phyloP scores from a whole-genome alignment of 2,113 vertebrate genomes.

The Danio rerio region DNA sequence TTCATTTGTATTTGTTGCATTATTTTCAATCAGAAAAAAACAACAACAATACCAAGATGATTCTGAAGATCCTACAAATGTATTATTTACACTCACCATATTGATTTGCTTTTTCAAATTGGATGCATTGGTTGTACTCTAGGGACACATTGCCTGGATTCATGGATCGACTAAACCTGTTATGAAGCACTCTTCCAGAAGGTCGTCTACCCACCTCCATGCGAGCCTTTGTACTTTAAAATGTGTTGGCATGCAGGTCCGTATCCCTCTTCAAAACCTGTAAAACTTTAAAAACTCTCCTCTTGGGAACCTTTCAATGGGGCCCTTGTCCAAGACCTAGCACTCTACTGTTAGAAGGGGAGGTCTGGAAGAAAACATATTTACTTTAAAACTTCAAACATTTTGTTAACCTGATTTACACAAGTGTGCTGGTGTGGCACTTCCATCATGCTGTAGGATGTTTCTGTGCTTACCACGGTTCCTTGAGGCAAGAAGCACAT shows the following conservation, averaged over 20 bases:
- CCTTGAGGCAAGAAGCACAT: background rate
- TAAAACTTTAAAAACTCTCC: conserved; percentile 54
- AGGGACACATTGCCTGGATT: background rate
- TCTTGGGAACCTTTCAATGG: conserved; percentile 68
- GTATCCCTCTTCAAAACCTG: conserved; percentile 27
- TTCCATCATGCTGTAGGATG: background rate
- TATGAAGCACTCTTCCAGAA: conserved; percentile 13
- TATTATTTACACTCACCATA: conserved; percentile 34
- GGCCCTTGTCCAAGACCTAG: conserved; percentile 67
- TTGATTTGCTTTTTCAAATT: conserved; percentile 11
- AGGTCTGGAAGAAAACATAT: conserved; percentile 54
- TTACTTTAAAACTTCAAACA: conserved; percentile 69
- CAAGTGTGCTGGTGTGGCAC: conserved; percentile 43
- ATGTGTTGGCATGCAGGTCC: conserved; percentile 49
- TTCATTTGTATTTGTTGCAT: background rate
- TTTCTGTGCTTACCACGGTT: conserved; percentile 4
- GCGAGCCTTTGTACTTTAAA: conserved; percentile 35
- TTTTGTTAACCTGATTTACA: conserved; percentile 63
- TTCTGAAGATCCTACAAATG: background rate
- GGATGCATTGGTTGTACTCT: conserved; percentile 8
- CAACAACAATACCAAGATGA: conserved; percentile 15
- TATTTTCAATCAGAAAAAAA: conserved; percentile 9
- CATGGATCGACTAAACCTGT: conserved; percentile 20
- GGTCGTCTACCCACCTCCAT: conserved; percentile 16
- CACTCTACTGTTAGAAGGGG: conserved; percentile 64